phyloP scores from a whole-genome alignment of 1,140 invertebrate species.

The Anoplophora glabripennis region DNA sequence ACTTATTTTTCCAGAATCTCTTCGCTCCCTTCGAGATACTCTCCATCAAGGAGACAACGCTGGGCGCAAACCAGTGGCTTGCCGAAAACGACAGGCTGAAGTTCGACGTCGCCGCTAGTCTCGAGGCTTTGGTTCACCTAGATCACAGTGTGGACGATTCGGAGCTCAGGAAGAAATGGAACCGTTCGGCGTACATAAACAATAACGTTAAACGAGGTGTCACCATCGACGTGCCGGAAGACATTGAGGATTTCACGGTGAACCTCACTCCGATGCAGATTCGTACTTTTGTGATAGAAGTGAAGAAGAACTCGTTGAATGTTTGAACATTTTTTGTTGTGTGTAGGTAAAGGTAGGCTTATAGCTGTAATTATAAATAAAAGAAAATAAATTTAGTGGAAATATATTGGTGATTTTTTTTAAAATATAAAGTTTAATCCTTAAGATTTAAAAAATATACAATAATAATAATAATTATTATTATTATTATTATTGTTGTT shows the following conservation, averaged over 20 bases:
- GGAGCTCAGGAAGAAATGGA: background rate
- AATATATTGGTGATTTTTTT: too few species aligned
- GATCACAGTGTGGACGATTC: background rate
- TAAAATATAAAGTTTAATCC: too few species aligned
- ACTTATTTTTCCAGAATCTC: slow-evolving; percentile 32
- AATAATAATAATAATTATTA: too few species aligned
- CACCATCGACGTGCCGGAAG: slow-evolving; percentile 13
- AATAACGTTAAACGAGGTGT: slow-evolving; percentile 9
- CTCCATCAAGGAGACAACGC: slow-evolving; percentile 35
- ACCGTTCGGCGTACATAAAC: background rate
- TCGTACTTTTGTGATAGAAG: slow-evolving; percentile 39
- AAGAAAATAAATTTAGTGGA: too few species aligned
- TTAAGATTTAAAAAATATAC: too few species aligned
- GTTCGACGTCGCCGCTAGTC: slow-evolving; percentile 15
- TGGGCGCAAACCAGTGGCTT: slow-evolving; percentile 37
- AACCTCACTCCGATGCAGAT: slow-evolving; percentile 39
- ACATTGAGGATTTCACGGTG: slow-evolving; percentile 31
- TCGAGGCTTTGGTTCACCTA: slow-evolving; percentile 13
- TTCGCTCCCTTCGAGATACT: slow-evolving; percentile 35
- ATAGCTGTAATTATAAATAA: too few species aligned
- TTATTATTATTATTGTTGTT: too few species aligned
- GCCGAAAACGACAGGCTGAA: slow-evolving; percentile 31
- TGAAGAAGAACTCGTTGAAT: slow-evolving; percentile 16
- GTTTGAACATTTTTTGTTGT: too few species aligned
- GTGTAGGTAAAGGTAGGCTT: too few species aligned